phyloP scores from a whole-genome alignment of 2,797 vertebrate species.

The Sebastes nivosus region DNA sequence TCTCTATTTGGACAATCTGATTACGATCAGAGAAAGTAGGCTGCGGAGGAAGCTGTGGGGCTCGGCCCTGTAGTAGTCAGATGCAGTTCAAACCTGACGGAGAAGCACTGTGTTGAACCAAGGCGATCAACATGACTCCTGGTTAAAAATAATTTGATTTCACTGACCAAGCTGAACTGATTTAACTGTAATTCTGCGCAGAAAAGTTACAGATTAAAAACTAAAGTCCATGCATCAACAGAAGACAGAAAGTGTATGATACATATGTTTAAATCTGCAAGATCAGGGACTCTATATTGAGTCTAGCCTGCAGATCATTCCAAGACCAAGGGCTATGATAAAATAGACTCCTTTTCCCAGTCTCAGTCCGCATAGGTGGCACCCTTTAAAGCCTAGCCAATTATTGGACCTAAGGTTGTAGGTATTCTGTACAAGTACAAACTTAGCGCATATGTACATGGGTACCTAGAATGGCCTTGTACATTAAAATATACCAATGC shows the following conservation, averaged over 20 bases:
- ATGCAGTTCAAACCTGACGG: background rate
- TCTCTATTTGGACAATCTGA: slow-evolving; percentile 31
- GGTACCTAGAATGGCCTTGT: background rate
- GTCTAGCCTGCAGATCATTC: background rate
- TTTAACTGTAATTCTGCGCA: background rate
- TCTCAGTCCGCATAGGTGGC: background rate
- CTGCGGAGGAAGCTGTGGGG: slow-evolving; percentile 19
- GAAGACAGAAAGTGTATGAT: background rate
- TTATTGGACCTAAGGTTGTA: background rate
- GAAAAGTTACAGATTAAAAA: background rate
- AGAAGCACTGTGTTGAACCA: background rate
- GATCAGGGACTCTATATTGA: background rate
- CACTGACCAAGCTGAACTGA: background rate
- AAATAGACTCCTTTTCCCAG: background rate
- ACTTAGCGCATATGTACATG: background rate
- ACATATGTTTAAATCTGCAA: background rate
- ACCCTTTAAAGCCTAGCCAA: background rate
- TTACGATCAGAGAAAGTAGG: slow-evolving; percentile 25
- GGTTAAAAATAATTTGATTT: background rate
- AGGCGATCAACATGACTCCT: background rate
- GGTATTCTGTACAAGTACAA: background rate
- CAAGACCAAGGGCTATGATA: background rate
- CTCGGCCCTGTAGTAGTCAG: background rate
- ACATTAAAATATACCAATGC: no score
- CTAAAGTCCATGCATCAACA: background rate